Evolutionary conservation across 2,113 vertebrate species (phyloP).

Genomic region (Cheilinus undulatus): DNA sequence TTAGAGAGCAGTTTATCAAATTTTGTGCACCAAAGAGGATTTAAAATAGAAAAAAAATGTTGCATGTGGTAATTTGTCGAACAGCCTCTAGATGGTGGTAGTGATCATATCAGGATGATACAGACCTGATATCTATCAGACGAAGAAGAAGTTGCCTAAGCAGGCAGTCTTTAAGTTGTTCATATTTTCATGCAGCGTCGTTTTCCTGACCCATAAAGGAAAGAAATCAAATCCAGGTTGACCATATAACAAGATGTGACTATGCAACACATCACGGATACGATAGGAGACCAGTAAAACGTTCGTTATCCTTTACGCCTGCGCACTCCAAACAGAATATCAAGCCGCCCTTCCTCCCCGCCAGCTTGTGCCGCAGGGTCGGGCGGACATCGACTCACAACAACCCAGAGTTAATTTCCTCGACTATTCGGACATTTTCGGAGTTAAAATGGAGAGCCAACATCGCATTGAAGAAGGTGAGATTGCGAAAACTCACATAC

Average conservation of each 20-base stretch:
- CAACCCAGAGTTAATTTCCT: conserved; percentile 39
- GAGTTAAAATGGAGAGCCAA: conserved; percentile 55
- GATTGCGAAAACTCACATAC: not conserved
- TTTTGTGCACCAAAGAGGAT: too few relatives aligned
- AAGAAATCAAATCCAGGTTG: fast-evolving
- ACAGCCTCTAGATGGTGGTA: conserved; percentile 16
- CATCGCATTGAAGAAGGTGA: conserved; percentile 54
- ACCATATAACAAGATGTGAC: not conserved
- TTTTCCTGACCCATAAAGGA: not conserved
- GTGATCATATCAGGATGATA: too few relatives aligned
- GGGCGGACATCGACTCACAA: conserved; percentile 62
- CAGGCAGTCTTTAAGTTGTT: conserved; percentile 7
- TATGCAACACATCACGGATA: fast-evolving
- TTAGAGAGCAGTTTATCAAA: too few relatives aligned
- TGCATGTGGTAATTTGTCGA: not conserved
- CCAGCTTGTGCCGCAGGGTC: conserved; percentile 66
- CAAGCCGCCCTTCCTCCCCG: conserved; percentile 73
- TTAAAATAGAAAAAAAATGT: too few relatives aligned
- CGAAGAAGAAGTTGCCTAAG: conserved; percentile 12
- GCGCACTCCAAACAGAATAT: conserved; percentile 50
- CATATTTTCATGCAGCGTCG: fast-evolving
- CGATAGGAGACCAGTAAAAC: not conserved
- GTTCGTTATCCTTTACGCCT: conserved; percentile 35
- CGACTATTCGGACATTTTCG: not conserved
- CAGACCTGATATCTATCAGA: fast-evolving